Evolutionary conservation across 2,797 vertebrate genomes (phyloP), one percentile per base, ranked within the genome.

Genomic region (Chlorospingus semifuscus): DNA sequence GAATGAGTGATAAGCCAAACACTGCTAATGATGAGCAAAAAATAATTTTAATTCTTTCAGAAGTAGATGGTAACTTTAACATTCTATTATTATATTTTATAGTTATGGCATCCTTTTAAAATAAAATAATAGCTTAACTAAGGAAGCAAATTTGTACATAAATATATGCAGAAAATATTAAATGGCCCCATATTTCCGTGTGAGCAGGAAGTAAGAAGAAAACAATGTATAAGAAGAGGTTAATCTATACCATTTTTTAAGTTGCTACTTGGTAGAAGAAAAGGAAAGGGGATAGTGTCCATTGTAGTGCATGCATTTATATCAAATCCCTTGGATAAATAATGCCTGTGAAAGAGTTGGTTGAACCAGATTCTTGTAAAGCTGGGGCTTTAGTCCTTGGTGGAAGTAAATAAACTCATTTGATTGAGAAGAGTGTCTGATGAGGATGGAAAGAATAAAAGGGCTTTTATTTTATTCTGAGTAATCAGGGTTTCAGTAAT

Each of bases 91-190:
- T 14, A 76, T 68, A 47, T 87, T 93, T 82, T 53, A 82, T 56
- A 53, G 34, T 87, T 81, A 85, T 30, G 12, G 6, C 24, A 64
- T 78, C 50, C 30, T 66, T 41, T 83, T 83, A 91, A 94, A 92
- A 77, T 74, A 85, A 92, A 95, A 95, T 66, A 81, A 84, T 84
- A 89, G 41, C 53, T 76, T 90, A 88, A 89, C 93, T 87, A 90
- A 82, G 76, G 42, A 81, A 60, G 41, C 21, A 84, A 84, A 90
- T 50, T 10, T 80, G 7, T 70, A 49, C 52, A 82, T 87, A 93
- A 79, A 91, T 81, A 76, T 3, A 75, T 37, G 15, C 46, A 78
- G 41, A 78, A 94, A 91, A 93, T 89, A 20, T 14, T 68, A 77
- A 81, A 81, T 49, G 29, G 18, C 20, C 36, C 5, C 34, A 37